Evolutionary conservation across 2,888 invertebrate genomes (phyloP), one percentile per base, ranked within the genome.

Genomic region (Byasa hedistus): DNA sequence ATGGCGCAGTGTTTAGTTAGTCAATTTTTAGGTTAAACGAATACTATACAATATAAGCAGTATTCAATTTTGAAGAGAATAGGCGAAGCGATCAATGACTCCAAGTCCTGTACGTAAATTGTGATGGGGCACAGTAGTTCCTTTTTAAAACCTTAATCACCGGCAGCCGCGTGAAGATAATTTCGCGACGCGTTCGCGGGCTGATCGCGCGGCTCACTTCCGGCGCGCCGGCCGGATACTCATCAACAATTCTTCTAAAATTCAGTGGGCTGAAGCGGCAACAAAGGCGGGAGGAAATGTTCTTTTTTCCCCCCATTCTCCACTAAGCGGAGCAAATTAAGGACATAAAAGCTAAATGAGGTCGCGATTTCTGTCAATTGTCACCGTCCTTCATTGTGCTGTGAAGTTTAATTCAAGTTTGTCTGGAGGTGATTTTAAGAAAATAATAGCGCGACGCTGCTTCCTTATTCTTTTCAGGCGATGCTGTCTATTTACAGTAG

Each of bases 281-380:
- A 84, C 83, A 84, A 86, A 81, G 77, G 79, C 75, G 72, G 39
- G 73, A 76, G 79, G 76, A 80, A 87, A 81, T 77, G 79, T 80
- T 78, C 77, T 70, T 76, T 78, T 79, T 80, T 78, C 79, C 72
- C 74, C 65, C 72, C 79, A 76, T 77, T 80, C 78, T 74, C 71
- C 74, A 76, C 77, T 79, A 83, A 85, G 80, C 83, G 79, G 79
- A 76, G 79, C 85, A 87, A 88, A 89, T 87, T 89, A 89, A 83
- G 84, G 80, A 76, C 79, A 84, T 86, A 85, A 87, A 85, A 82
- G 81, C 80, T 76, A 83, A 89, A 86, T 83, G 85, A 82, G 83
- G 82, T 80, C 80, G 80, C 80, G 79, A 82, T 83, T 82, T 81
- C 78, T 79, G 81, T 79, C 84, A 82, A 84, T 87, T 83, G 82